Evolutionary conservation across 2,797 vertebrate genomes (phyloP).

Genomic region (Melopsittacus undulatus): DNA sequence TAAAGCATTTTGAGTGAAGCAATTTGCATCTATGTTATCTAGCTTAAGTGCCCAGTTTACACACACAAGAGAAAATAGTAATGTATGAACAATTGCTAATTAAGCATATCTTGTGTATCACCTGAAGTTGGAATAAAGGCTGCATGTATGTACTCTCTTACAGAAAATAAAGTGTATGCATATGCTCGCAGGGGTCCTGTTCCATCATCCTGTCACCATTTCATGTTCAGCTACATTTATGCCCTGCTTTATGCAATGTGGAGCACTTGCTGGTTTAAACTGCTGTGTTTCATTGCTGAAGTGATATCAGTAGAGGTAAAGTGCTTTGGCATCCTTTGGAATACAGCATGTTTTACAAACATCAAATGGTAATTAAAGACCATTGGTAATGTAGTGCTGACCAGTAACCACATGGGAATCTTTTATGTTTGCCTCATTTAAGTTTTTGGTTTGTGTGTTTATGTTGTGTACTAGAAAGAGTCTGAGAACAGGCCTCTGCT

Average conservation of each 20-base stretch:
- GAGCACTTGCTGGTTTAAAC: background rate
- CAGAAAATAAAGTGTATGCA: background rate
- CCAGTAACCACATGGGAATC: background rate
- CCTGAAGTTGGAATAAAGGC: background rate
- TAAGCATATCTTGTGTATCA: background rate
- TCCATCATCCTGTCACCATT: background rate
- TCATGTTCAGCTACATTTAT: background rate
- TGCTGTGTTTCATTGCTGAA: background rate
- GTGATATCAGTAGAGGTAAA: background rate
- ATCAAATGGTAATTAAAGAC: background rate
- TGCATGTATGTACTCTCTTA: background rate
- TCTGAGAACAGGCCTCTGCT: background rate
- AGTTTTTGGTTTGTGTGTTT: background rate
- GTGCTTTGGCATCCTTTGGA: background rate
- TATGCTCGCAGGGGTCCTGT: background rate
- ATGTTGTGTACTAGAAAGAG: background rate
- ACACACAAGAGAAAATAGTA: background rate
- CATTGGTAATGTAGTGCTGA: background rate
- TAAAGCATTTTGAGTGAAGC: background rate
- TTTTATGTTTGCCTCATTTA: background rate
- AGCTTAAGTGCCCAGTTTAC: background rate
- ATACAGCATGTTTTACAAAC: background rate
- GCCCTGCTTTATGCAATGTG: background rate
- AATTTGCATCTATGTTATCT: background rate
- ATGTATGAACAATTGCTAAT: background rate